These are phyloP conservation scores for Drosophila affinis DNA, from an alignment of 2,888 invertebrate species.

Conservation along the genomic window DNA sequence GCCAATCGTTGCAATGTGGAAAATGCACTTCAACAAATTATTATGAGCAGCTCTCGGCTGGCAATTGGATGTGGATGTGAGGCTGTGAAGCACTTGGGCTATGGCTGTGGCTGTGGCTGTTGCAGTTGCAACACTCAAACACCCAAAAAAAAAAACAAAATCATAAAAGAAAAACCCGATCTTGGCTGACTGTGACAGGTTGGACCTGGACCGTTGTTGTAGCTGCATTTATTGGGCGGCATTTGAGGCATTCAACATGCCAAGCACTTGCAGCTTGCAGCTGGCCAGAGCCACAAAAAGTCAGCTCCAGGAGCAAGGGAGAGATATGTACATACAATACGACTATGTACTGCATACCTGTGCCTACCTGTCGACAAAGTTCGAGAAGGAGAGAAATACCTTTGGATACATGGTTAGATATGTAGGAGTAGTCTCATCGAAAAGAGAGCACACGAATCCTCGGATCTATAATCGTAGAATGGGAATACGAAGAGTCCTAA, in stretches of 20 bases:
- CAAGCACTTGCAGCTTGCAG: slow-evolving; percentile 66
- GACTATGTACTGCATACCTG: too few relatives aligned
- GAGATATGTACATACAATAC: neutral
- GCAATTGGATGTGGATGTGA: slow-evolving; percentile 21
- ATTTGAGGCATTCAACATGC: slow-evolving; percentile 14
- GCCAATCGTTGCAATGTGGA: slow-evolving; percentile 65
- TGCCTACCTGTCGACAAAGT: neutral
- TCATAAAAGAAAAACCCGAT: slow-evolving; percentile 41
- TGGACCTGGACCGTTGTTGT: slow-evolving; percentile 39
- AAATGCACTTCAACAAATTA: slow-evolving; percentile 74
- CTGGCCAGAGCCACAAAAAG: slow-evolving; percentile 43
- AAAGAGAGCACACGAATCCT: too few relatives aligned
- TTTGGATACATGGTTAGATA: neutral
- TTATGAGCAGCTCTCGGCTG: slow-evolving; percentile 64
- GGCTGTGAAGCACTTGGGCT: neutral
- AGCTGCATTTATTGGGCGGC: slow-evolving; percentile 33
- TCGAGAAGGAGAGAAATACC: neutral
- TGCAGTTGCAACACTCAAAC: slow-evolving; percentile 41
- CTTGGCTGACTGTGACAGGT: slow-evolving; percentile 40
- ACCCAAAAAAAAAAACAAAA: slow-evolving; percentile 24
- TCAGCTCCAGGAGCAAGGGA: slow-evolving; percentile 14
- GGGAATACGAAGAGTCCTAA: too few relatives aligned
- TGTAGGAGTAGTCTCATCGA: too few relatives aligned
- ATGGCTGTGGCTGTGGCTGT: slow-evolving; percentile 12
- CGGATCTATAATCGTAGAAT: too few relatives aligned